These are phyloP conservation scores for Mactromeris polynyma DNA, from an alignment of 2,888 invertebrate species.

Conservation along the genomic window DNA sequence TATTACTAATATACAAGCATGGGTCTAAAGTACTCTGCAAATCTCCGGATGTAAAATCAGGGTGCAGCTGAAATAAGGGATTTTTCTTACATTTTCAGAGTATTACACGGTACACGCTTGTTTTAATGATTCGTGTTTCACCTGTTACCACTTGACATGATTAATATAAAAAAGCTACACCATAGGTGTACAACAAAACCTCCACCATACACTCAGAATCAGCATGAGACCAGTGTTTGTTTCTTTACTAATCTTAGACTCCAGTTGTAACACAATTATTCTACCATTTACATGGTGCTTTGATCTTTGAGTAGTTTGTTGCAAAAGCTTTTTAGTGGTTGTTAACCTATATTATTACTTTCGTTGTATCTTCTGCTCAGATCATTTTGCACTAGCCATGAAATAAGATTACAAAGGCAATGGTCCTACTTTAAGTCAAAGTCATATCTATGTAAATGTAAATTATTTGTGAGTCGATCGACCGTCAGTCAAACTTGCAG, in stretches of 20 bases:
- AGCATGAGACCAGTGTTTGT: not conserved
- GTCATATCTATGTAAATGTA: no score
- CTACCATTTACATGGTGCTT: not conserved
- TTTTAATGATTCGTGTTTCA: not conserved
- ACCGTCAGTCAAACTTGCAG: no score
- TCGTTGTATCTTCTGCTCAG: not conserved
- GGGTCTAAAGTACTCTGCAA: no score
- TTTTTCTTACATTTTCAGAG: not conserved
- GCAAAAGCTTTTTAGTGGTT: slow-evolving; percentile 8
- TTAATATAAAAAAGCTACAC: not conserved
- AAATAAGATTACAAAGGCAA: no score
- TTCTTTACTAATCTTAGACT: not conserved
- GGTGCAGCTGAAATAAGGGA: no score
- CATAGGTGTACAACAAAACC: not conserved
- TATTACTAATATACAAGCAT: no score
- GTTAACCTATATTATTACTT: not conserved
- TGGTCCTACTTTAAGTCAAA: no score
- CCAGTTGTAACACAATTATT: not conserved
- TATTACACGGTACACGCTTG: not conserved
- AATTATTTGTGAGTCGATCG: no score
- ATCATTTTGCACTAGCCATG: not conserved
- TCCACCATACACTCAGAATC: not conserved
- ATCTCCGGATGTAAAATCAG: no score
- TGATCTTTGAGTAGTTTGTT: not conserved
- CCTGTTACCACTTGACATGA: not conserved